Percentiles rank a stretch among this genome's conserved stretches.
These are phyloP conservation scores for Archivesica marissinica DNA, from an alignment of 1,140 invertebrate species.

Conservation along the genomic window DNA sequence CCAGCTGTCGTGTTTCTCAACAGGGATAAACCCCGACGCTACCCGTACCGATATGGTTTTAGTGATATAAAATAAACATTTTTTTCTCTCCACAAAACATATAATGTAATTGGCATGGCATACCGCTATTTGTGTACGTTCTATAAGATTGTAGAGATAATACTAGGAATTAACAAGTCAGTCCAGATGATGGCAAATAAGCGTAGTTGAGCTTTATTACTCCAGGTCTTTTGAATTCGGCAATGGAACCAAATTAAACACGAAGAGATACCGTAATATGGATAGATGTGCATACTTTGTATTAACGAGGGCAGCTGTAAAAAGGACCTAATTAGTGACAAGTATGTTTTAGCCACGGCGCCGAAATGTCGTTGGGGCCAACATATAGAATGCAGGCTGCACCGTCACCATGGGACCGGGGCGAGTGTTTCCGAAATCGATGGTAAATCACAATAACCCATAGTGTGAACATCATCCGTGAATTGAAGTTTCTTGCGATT, in stretches of 20 bases:
- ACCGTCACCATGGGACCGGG: constrained; percentile 23
- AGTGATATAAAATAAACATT: not conserved
- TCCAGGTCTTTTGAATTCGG: too few species aligned
- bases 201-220: too few species aligned
- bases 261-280: too few species aligned
- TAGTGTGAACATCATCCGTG: constrained; percentile 18
- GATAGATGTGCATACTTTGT: not conserved
- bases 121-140: not conserved
- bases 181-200: too few species aligned
- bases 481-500: constrained; percentile 35
- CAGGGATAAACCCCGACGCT: not conserved
- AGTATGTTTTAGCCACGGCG: not conserved
- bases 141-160: too few species aligned
- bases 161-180: too few species aligned
- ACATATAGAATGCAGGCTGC: constrained; percentile 24
- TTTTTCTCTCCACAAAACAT: not conserved
- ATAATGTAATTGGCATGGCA: not conserved
- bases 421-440: constrained; percentile 11
- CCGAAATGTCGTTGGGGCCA: constrained; percentile 3
- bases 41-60: too few species aligned
- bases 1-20: not conserved
- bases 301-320: constrained; percentile 4
- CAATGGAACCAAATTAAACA: too few species aligned
- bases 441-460: constrained; percentile 39
- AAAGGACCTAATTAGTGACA: constrained; percentile 1